Conservation (phyloP, 2,113 vertebrate species). For the Triplophysa tibetana region DNA sequence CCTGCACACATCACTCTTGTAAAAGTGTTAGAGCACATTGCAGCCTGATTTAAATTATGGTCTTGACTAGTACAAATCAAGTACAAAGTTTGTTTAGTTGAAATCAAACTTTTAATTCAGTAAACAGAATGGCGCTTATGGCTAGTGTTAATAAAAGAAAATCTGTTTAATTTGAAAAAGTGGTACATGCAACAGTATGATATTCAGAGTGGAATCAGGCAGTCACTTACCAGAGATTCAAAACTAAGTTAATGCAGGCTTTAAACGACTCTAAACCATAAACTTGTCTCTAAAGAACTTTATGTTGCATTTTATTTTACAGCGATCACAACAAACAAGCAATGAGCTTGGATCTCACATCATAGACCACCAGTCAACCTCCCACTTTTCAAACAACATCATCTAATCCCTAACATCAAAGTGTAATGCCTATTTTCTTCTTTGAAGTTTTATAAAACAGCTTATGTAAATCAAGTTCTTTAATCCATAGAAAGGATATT, state of each 20-base stretch:
- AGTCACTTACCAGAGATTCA: background rate
- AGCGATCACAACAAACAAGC: slow-evolving; percentile 63
- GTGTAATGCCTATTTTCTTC: slow-evolving; percentile 58
- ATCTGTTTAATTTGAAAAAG: background rate
- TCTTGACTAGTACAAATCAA: too few species aligned
- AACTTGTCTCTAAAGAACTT: slow-evolving; percentile 24
- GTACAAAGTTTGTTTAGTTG: too few species aligned
- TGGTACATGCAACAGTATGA: background rate
- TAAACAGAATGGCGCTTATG: too few species aligned
- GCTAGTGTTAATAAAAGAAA: too few species aligned
- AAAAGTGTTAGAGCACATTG: too few species aligned
- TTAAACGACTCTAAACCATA: slow-evolving; percentile 25
- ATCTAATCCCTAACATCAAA: slow-evolving; percentile 69
- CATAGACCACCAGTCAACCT: slow-evolving; percentile 56
- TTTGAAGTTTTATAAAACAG: slow-evolving; percentile 61
- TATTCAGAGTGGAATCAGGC: background rate
- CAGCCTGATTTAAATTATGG: too few species aligned
- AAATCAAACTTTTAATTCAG: too few species aligned
- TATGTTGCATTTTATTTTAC: slow-evolving; percentile 49
- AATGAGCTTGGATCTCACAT: slow-evolving; percentile 63
- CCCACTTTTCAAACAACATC: slow-evolving; percentile 59
- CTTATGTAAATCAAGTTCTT: slow-evolving; percentile 46
- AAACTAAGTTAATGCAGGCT: background rate
- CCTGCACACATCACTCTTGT: too few species aligned
- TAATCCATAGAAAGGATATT: background rate